phyloP scores from a whole-genome alignment of 2,797 vertebrate species.

The Echiichthys vipera region DNA sequence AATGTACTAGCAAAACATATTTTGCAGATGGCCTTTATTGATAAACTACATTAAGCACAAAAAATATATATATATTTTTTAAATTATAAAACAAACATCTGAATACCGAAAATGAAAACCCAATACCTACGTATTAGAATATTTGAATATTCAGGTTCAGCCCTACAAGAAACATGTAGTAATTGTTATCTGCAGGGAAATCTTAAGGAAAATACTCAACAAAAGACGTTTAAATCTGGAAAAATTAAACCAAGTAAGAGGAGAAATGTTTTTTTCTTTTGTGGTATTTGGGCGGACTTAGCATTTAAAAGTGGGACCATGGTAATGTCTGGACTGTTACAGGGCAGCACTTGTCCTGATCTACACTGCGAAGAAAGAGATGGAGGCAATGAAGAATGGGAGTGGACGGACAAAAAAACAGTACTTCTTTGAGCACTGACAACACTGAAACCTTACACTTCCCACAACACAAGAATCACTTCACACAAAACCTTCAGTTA shows the following conservation, averaged over 20 bases:
- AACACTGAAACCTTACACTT: slow-evolving; percentile 75
- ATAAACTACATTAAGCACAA: no score
- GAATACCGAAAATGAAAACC: no score
- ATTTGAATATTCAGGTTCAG: no score
- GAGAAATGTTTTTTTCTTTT: neutral
- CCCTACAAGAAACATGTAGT: no score
- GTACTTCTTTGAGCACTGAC: slow-evolving; percentile 52
- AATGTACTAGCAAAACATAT: no score
- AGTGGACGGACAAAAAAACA: slow-evolving; percentile 58
- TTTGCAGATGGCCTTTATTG: no score
- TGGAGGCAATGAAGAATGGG: slow-evolving; percentile 23
- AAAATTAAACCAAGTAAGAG: neutral
- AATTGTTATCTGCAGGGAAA: neutral
- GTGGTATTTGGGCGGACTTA: neutral
- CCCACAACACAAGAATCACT: slow-evolving; percentile 74
- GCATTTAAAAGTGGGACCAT: slow-evolving; percentile 3
- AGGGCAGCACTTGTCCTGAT: slow-evolving; percentile 10
- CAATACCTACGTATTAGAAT: no score
- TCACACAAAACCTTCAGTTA: slow-evolving; percentile 79
- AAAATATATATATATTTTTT: no score
- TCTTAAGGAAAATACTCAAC: neutral
- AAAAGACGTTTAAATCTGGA: neutral
- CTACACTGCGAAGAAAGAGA: slow-evolving; percentile 1
- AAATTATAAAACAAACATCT: no score
- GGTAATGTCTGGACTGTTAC: neutral